A percentile compares a stretch with the other conserved stretches of the same genome.
These are phyloP conservation scores for Phyllotreta cruciferae DNA, from an alignment of 2,888 invertebrate species.

Conservation along the genomic window DNA sequence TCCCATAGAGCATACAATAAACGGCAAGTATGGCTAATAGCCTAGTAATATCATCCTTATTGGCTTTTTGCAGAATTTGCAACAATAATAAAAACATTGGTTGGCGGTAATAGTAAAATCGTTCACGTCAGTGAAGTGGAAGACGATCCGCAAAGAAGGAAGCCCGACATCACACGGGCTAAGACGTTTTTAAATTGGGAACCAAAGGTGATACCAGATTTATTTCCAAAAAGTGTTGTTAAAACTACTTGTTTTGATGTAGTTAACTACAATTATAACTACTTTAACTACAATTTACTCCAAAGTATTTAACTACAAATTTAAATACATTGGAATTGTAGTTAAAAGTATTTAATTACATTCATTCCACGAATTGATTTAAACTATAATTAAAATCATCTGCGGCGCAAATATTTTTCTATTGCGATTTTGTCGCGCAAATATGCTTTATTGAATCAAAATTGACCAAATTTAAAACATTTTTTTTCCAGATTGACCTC, in stretches of 20 bases:
- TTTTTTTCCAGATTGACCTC: constrained; percentile 62
- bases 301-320: too few relatives aligned
- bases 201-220: constrained; percentile 74
- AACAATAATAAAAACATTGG: constrained; percentile 80
- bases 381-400: too few relatives aligned
- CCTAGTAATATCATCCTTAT: neutral
- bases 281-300: too few relatives aligned
- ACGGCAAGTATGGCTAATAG: constrained; percentile 64
- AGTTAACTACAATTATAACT: too few relatives aligned
- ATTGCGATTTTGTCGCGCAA: too few relatives aligned
- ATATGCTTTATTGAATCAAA: too few relatives aligned
- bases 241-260: too few relatives aligned
- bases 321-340: too few relatives aligned
- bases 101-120: constrained; percentile 87
- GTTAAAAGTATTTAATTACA: too few relatives aligned
- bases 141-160: constrained; percentile 95
- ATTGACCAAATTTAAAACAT: neutral
- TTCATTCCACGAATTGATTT: too few relatives aligned
- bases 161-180: constrained; percentile 93
- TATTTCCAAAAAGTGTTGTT: too few relatives aligned
- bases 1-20: constrained; percentile 96
- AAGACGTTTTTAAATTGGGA: constrained; percentile 87
- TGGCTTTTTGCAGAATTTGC: constrained; percentile 76
- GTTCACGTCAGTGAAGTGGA: constrained; percentile 85
- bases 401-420: too few relatives aligned